These are phyloP conservation scores for Copidosoma aretas DNA, from an alignment of 2,888 invertebrate species.

Conservation along the genomic window DNA sequence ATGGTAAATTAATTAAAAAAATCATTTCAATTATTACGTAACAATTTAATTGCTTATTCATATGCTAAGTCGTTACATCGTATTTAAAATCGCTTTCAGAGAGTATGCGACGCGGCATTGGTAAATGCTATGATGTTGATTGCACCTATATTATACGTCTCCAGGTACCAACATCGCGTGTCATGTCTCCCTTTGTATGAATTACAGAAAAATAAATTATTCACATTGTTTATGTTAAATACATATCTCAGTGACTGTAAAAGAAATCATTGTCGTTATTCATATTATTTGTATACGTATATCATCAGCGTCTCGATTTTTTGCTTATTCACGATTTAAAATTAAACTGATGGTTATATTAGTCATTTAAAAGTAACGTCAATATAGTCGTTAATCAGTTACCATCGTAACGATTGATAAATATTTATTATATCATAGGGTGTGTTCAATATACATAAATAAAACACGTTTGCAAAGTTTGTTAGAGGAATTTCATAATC, in stretches of 20 bases:
- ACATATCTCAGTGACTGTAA: conserved; percentile 20
- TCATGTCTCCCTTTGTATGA: conserved; percentile 48
- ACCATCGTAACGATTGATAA: conserved; percentile 35
- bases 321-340: conserved; percentile 29
- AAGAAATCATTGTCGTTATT: conserved; percentile 14
- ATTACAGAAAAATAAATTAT: conserved; percentile 45
- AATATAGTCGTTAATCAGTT: conserved; percentile 29
- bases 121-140: conserved; percentile 47
- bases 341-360: conserved; percentile 30
- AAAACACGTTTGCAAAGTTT: conserved; percentile 30
- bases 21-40: too few relatives aligned
- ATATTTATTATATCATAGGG: conserved; percentile 30
- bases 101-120: conserved; percentile 54
- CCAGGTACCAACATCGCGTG: conserved; percentile 53
- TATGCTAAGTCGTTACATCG: conserved; percentile 28
- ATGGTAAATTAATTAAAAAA: too few relatives aligned
- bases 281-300: too few relatives aligned
- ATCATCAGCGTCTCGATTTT: conserved; percentile 19
- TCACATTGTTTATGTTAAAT: conserved; percentile 35
- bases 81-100: conserved; percentile 22
- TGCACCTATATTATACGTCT: conserved; percentile 63
- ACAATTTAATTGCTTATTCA: conserved; percentile 36
- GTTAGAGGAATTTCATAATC: too few relatives aligned
- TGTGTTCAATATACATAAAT: conserved; percentile 32
- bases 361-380: conserved; percentile 20